Percentiles rank a stretch among this genome's conserved stretches.
phyloP scores from a whole-genome alignment of 2,888 invertebrate genomes.

The Timandra comae region DNA sequence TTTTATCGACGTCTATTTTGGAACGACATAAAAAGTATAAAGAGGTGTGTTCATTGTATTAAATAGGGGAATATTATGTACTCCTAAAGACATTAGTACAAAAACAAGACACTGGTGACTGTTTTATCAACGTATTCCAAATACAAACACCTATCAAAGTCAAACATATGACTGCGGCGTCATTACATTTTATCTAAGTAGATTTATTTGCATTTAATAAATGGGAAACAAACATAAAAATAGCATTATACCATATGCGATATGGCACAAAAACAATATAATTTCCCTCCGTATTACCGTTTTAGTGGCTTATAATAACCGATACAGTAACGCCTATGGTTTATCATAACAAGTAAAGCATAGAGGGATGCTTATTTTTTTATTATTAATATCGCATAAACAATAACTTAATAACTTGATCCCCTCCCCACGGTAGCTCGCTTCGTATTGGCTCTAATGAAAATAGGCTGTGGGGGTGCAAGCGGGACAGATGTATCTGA shows the following conservation, averaged over 20 bases:
- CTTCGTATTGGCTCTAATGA: conserved; percentile 63
- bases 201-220: conserved; percentile 21
- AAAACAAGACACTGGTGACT: neutral
- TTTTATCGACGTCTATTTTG: conserved; percentile 39
- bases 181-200: conserved; percentile 1
- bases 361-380: conserved; percentile 57
- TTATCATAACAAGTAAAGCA: conserved; percentile 51
- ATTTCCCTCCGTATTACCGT: conserved; percentile 50
- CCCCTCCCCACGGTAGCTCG: conserved; percentile 66
- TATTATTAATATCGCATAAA: conserved; percentile 73
- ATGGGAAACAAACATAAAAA: conserved; percentile 50
- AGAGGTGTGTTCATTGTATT: conserved; percentile 1
- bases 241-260: conserved; percentile 42
- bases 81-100: neutral
- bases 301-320: conserved; percentile 55
- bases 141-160: too few relatives aligned
- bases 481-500: conserved; percentile 47
- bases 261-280: conserved; percentile 54
- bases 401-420: conserved; percentile 73
- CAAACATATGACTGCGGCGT: neutral
- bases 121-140: too few relatives aligned
- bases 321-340: conserved; percentile 39
- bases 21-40: conserved; percentile 23
- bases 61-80: conserved; percentile 6
- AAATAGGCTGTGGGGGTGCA: conserved; percentile 70